A percentile compares a stretch with the other conserved stretches of the same genome.
Conservation (phyloP, 2,113 vertebrate genomes). For the Protobothrops mucrosquamatus region DNA sequence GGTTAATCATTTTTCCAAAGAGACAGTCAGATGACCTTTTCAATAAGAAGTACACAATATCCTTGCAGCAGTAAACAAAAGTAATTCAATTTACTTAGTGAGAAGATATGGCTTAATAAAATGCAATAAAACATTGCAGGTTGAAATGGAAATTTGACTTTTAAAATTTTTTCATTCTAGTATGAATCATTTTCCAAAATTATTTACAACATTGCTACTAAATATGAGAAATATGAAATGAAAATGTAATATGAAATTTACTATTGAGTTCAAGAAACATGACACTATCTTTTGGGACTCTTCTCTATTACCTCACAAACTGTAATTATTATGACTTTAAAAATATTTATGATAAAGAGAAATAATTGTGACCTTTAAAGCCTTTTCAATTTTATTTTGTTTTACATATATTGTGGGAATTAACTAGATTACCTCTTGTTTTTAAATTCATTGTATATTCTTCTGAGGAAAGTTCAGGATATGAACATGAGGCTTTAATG, state of each 20-base stretch:
- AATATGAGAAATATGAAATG: no score
- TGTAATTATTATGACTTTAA: neutral
- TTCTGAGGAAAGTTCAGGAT: neutral
- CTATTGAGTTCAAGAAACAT: neutral
- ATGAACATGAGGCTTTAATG: constrained; percentile 40
- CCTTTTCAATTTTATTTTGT: neutral
- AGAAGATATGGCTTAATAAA: neutral
- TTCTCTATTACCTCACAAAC: neutral
- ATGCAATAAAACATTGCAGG: neutral
- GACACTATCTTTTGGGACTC: neutral
- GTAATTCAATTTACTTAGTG: neutral
- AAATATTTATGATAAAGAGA: neutral
- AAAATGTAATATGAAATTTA: neutral
- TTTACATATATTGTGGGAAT: neutral
- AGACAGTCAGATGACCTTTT: neutral
- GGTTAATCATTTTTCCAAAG: neutral
- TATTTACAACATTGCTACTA: no score
- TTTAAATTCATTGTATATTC: neutral
- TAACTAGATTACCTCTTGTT: neutral
- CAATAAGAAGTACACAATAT: neutral
- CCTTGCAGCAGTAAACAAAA: neutral
- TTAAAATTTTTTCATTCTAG: neutral
- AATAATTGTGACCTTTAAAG: neutral
- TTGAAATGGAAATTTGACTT: neutral
- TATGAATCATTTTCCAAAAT: neutral